Base-by-base conservation (phyloP, 2,113 vertebrate genomes). In the Oxygymnocypris stewartii region DNA sequence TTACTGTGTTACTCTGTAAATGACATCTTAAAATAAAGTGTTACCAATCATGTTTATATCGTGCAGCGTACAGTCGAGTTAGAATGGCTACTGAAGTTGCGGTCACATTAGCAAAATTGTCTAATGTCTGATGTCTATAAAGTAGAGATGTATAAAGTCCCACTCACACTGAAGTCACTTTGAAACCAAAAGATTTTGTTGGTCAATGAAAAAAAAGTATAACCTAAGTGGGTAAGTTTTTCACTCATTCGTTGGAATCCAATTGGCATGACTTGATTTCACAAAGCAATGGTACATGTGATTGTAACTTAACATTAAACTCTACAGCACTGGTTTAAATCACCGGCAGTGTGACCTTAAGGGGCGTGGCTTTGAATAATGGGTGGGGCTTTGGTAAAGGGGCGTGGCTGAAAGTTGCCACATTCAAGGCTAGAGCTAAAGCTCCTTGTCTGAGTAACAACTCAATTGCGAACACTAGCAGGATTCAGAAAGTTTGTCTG, bases 401-500 rank as follows among this genome's bases (percentile, higher is more conserved):
- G 57, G 23, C 23, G 2, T 23, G 57, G 23, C 23, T 59, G 8
- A n/a, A 59, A n/a, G 8, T 3, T 10, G 7, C 7, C 57, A 23
- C 57, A 59, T 23, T 59, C 1, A 23, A 59, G 57, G 57, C 81
- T 69, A 44, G 35, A 49, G 16, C 71, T 23, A 61, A 37, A 54
- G 18, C 28, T 85, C 71, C 49, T 77, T 63, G 79, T 87, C 88
- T 28, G 42, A 49, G 80, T 84, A 77, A 61, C 40, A 84, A 67
- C 4, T 0, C 51, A 51, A 31, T n/a, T 59, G 44, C 10, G 4
- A 57, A 86, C 28, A 8, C 31, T 61, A 25, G 54, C 71, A 73
- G 57, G 42, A 76, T 86, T 44, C 42, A 44, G 42, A 9, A 44
- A 44, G 9, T 44, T 44, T 1, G 7, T 44, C 42, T 42, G 44